Evolutionary conservation across 1,140 invertebrate species (phyloP).

Genomic region (Venustaconcha ellipsiformis): DNA sequence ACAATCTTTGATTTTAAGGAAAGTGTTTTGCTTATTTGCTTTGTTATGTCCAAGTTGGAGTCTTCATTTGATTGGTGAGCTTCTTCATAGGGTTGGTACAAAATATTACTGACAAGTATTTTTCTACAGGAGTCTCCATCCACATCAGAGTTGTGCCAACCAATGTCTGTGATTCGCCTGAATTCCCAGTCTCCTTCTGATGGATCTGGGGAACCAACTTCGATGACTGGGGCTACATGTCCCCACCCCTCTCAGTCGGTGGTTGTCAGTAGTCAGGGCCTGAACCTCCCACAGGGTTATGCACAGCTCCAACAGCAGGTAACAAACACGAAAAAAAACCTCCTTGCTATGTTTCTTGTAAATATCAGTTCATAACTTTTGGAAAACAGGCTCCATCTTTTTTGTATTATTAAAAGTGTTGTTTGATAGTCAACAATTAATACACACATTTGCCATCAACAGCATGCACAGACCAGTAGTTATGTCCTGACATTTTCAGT

Average conservation of each 20-base stretch:
- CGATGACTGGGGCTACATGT: neutral
- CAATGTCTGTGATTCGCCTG: conserved; percentile 19
- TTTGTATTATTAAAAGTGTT: too few relatives aligned
- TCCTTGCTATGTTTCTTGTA: neutral
- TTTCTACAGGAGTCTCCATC: conserved; percentile 6
- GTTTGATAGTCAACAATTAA: too few relatives aligned
- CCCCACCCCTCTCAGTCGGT: neutral
- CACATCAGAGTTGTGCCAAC: conserved; percentile 16
- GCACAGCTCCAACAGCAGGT: neutral
- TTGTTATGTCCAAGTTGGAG: too few relatives aligned
- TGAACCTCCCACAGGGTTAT: neutral
- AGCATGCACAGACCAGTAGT: too few relatives aligned
- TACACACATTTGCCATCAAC: too few relatives aligned
- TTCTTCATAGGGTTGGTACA: too few relatives aligned
- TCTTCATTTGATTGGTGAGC: neutral
- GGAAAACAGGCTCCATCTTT: neutral
- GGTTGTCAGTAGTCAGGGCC: neutral
- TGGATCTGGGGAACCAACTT: neutral
- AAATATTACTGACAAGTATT: neutral
- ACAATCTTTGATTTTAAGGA: neutral
- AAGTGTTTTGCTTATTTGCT: neutral
- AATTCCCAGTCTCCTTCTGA: conserved; percentile 28
- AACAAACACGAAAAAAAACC: neutral
- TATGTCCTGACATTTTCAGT: too few relatives aligned
- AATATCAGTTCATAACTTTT: neutral